phyloP scores from a whole-genome alignment of 2,113 vertebrate genomes.

The Rostratula benghalensis region DNA sequence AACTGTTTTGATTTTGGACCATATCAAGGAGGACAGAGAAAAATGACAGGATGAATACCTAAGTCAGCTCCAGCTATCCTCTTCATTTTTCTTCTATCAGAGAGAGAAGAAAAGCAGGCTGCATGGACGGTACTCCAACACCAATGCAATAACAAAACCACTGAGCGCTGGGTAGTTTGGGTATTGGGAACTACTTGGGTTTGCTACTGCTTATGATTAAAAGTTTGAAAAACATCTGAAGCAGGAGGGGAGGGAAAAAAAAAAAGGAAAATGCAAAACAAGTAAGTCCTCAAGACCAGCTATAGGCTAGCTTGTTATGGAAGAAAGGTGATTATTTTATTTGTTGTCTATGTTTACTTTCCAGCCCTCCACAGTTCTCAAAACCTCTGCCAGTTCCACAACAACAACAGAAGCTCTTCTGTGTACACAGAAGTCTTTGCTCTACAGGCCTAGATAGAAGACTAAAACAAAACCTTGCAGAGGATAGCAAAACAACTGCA shows the following conservation, averaged over 20 bases:
- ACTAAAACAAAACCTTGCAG: not conserved
- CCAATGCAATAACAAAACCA: not conserved
- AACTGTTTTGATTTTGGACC: not conserved
- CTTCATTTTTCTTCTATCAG: not conserved
- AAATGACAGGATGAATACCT: not conserved
- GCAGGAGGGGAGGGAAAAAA: not conserved
- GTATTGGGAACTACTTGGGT: not conserved
- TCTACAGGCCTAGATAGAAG: not conserved
- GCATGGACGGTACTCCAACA: not conserved
- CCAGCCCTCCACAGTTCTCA: not conserved
- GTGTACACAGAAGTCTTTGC: not conserved
- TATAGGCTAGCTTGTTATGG: not conserved
- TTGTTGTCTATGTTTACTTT: not conserved
- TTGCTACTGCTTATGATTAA: not conserved
- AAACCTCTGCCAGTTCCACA: not conserved
- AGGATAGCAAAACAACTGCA: not conserved
- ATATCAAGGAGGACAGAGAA: not conserved
- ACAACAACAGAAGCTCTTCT: not conserved
- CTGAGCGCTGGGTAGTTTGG: not conserved
- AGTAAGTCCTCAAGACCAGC: not conserved
- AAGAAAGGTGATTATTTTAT: not conserved
- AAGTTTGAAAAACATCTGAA: not conserved
- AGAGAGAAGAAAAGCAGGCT: not conserved
- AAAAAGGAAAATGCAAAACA: not conserved
- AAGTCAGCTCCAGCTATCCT: not conserved